phyloP scores from a whole-genome alignment of 2,113 vertebrate genomes.

The Paratilapia polleni region DNA sequence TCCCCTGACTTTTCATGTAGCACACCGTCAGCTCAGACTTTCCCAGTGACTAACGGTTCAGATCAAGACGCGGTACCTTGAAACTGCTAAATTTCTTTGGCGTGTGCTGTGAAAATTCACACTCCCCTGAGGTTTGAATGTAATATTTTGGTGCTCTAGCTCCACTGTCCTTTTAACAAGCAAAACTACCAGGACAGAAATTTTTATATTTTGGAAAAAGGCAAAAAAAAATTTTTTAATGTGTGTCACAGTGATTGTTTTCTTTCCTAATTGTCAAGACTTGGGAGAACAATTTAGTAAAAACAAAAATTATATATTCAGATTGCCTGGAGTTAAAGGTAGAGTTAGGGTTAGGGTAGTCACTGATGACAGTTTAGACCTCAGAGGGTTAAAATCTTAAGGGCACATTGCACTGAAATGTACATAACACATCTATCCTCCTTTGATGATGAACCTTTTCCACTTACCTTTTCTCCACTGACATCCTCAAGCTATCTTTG shows the following conservation, averaged over 20 bases:
- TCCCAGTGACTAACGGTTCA: no score
- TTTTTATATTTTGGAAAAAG: neutral
- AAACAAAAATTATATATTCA: no score
- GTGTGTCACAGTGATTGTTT: no score
- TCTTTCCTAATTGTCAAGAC: no score
- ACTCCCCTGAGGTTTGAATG: neutral
- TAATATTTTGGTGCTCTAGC: neutral
- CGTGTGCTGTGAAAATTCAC: neutral
- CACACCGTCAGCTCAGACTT: no score
- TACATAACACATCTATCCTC: neutral
- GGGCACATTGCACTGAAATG: neutral
- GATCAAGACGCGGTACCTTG: neutral
- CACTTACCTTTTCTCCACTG: neutral
- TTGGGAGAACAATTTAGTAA: no score
- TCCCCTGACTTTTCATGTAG: neutral
- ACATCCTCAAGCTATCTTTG: neutral
- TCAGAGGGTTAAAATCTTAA: no score
- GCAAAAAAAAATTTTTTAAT: neutral
- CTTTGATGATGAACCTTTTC: neutral
- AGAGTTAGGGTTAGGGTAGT: neutral
- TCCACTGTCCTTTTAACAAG: neutral
- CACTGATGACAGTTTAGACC: no score
- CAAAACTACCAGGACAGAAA: neutral
- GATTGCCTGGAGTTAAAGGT: no score
- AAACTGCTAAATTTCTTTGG: neutral